phyloP scores from a whole-genome alignment of 2,888 invertebrate species.

The Belgica antarctica region DNA sequence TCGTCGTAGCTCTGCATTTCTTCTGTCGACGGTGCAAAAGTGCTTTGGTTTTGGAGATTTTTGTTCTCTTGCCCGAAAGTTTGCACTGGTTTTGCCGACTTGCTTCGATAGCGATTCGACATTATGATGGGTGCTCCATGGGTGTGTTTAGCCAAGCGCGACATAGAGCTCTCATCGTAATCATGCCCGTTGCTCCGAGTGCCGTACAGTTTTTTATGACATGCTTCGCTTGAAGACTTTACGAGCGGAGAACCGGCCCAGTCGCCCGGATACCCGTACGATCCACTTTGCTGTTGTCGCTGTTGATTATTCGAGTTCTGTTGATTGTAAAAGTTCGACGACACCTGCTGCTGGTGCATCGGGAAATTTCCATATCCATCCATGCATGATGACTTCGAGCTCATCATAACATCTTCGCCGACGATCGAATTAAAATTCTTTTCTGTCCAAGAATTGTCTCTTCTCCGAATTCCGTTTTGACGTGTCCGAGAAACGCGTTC shows the following conservation, averaged over 20 bases:
- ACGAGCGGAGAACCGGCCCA: slow-evolving; percentile 81
- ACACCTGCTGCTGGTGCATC: slow-evolving; percentile 43
- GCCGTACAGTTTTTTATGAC: slow-evolving; percentile 48
- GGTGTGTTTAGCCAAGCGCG: slow-evolving; percentile 76
- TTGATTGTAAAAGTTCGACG: slow-evolving; percentile 15
- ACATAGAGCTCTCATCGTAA: slow-evolving; percentile 55
- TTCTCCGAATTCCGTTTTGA: not conserved
- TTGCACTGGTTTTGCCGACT: slow-evolving; percentile 49
- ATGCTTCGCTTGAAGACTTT: slow-evolving; percentile 62
- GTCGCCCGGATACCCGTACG: slow-evolving; percentile 55
- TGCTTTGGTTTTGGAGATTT: slow-evolving; percentile 1
- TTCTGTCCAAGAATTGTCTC: not conserved
- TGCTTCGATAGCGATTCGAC: slow-evolving; percentile 59
- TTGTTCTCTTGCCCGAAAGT: not conserved
- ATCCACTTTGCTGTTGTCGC: slow-evolving; percentile 47
- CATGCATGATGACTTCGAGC: slow-evolving; percentile 45
- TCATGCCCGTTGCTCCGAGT: slow-evolving; percentile 45
- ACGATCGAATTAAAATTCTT: not conserved
- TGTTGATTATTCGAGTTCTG: slow-evolving; percentile 42
- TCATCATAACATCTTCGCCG: slow-evolving; percentile 42
- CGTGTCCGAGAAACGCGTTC: too few species aligned
- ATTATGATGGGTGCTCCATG: slow-evolving; percentile 82
- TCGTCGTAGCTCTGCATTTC: slow-evolving; percentile 46
- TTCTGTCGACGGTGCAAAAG: slow-evolving; percentile 49
- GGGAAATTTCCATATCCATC: slow-evolving; percentile 45